Percentiles rank a stretch among this genome's conserved stretches.
Evolutionary conservation across 2,888 invertebrate genomes (phyloP).

Genomic region (Pristionchus japonicus): DNA sequence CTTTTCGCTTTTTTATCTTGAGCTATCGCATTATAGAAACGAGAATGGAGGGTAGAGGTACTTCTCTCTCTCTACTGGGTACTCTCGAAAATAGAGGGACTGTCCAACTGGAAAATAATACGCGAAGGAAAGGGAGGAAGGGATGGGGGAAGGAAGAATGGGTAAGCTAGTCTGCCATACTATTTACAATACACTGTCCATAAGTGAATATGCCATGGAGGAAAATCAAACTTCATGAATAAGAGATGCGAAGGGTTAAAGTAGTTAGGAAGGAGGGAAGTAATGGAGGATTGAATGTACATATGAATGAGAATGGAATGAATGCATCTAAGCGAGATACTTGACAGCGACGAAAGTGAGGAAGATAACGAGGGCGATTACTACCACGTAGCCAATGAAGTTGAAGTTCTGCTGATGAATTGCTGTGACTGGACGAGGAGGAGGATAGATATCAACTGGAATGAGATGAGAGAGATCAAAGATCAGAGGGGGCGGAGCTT

Average conservation of each 20-base stretch:
- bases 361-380: conserved; percentile 64
- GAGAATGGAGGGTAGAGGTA: neutral
- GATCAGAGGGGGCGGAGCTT: too few relatives aligned
- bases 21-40: neutral
- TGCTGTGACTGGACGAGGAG: conserved; percentile 60
- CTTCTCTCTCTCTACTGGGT: neutral
- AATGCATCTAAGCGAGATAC: conserved; percentile 54
- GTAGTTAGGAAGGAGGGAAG: neutral
- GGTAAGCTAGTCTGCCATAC: neutral
- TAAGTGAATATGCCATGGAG: conserved; percentile 37
- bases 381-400: conserved; percentile 62
- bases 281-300: neutral
- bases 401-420: conserved; percentile 59
- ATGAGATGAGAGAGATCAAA: too few relatives aligned
- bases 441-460: conserved; percentile 61
- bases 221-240: neutral
- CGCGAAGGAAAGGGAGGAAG: too few relatives aligned
- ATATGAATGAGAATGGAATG: neutral
- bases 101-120: conserved; percentile 31
- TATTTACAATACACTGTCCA: neutral
- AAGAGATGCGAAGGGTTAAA: neutral
- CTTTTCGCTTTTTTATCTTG: neutral
- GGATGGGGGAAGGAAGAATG: neutral
- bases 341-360: conserved; percentile 63
- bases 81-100: neutral